Base-by-base conservation (phyloP, 2,113 vertebrate species). In the Rhipidura dahli region DNA sequence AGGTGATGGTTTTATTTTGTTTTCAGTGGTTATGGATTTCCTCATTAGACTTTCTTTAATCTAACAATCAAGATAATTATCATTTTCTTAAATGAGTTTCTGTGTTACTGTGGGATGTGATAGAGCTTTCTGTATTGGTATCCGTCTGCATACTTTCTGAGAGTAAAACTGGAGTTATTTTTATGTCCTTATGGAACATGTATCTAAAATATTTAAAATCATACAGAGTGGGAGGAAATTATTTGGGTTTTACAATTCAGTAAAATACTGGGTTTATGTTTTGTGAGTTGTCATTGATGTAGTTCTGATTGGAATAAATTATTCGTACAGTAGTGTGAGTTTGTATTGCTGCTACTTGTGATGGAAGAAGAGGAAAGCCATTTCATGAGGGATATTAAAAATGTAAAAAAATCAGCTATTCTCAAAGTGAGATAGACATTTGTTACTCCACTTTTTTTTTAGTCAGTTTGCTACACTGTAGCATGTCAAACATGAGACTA, bases 131-230 rank as follows among this genome's bases (percentile, higher is more conserved):
- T 72, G 31, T 92, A 19, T 69, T 63, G 56, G 6, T 49, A 80
- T 83, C 59, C 80, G 78, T 59, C 54, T 76, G 16, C 47, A 17
- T 85, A 53, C 51, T 85, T 88, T 76, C 68, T 37, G 42, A 88
- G 57, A 85, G 37, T 69, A 61, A 39, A 91, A 64, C 15, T 68
- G 44, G 50, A 83, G 35, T 83, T 7, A 77, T 80, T 96, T 68
- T 88, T 88, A 80, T 50, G 31, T 85, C 50, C 56, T 92, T 92
- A 70, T n/a, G 54, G 79, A 71, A 15, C 60, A 40, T 57, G 51
- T 65, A 45, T 94, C 26, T 93, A 37, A 93, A 88, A 69, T 94
- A 90, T 56, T 88, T 93, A 33, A 92, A 86, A 63, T 66, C 30
- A 42, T 61, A 63, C 11, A 0, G 2, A 95, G 27, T n/a, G 35